phyloP scores from a whole-genome alignment of 1,140 invertebrate genomes.

The Drosophila prosaltans region DNA sequence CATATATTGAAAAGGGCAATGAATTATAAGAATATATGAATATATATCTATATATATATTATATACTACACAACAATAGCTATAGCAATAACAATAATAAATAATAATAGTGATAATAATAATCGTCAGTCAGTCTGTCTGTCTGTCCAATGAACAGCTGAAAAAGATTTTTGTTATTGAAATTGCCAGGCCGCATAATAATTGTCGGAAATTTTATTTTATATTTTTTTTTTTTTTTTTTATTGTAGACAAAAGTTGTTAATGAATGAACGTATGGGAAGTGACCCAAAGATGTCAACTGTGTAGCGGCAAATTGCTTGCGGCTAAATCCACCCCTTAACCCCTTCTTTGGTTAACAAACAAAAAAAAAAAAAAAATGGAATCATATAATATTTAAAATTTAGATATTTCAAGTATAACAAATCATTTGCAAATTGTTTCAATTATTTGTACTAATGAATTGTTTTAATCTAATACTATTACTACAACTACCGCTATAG shows the following conservation, averaged over 20 bases:
- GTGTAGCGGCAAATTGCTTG: not conserved
- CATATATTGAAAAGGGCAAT: constrained; percentile 17
- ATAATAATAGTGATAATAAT: constrained; percentile 51
- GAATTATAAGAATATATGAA: constrained; percentile 4
- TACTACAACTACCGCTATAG: no score
- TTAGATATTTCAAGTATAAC: no score
- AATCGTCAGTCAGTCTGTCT: not conserved
- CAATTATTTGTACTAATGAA: no score
- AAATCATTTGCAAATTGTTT: no score
- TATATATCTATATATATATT: not conserved
- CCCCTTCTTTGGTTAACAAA: no score
- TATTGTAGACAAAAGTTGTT: constrained; percentile 27
- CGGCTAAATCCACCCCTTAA: no score
- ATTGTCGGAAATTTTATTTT: constrained; percentile 57
- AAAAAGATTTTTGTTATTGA: constrained; percentile 61
- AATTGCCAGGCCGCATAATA: constrained; percentile 64
- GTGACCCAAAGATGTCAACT: constrained; percentile 1
- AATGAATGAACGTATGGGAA: constrained; percentile 29
- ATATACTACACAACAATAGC: constrained; percentile 13
- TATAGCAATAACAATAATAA: constrained; percentile 59
- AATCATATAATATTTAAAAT: no score
- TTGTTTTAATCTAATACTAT: no score
- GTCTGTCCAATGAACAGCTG: constrained; percentile 23
- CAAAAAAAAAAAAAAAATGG: no score
- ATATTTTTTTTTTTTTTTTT: not conserved